Percentiles rank a stretch among this genome's conserved stretches.
Evolutionary conservation across 2,888 invertebrate genomes (phyloP).

Genomic region (Lampropteryx suffumata): DNA sequence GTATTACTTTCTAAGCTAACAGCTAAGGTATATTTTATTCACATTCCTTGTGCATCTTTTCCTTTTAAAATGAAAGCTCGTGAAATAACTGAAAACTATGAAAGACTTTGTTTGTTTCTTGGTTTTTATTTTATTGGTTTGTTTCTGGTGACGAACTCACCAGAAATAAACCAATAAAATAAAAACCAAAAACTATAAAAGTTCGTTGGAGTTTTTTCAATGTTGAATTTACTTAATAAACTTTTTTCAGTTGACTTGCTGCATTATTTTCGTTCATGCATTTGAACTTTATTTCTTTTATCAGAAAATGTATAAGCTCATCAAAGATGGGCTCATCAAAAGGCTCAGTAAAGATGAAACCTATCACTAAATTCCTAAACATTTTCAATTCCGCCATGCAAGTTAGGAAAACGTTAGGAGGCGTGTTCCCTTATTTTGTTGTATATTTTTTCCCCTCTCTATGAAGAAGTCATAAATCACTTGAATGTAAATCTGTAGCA

Average conservation of each 20-base stretch:
- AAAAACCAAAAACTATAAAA: constrained; percentile 2
- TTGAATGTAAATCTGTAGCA: constrained; percentile 80
- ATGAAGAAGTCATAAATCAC: constrained; percentile 82
- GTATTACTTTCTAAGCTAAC: constrained; percentile 28
- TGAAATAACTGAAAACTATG: constrained; percentile 3
- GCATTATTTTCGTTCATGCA: no score
- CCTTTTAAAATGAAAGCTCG: constrained; percentile 8
- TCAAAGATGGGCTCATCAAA: no score
- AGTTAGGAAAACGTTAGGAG: constrained; percentile 36
- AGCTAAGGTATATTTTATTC: constrained; percentile 19
- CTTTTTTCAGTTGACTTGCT: no score
- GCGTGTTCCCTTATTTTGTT: constrained; percentile 56
- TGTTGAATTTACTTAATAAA: neutral
- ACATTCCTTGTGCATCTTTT: constrained; percentile 14
- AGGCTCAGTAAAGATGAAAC: no score
- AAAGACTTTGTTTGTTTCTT: neutral
- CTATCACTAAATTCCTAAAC: constrained; percentile 43
- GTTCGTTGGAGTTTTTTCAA: neutral
- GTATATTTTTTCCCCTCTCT: constrained; percentile 75
- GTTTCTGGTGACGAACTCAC: no score
- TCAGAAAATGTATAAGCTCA: no score
- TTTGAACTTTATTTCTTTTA: no score
- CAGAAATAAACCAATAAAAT: constrained; percentile 5
- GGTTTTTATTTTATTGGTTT: constrained; percentile 3
- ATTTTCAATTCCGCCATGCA: constrained; percentile 46